These are phyloP conservation scores for Drosophila acutilabella DNA, from an alignment of 2,888 invertebrate genomes.

Conservation along the genomic window DNA sequence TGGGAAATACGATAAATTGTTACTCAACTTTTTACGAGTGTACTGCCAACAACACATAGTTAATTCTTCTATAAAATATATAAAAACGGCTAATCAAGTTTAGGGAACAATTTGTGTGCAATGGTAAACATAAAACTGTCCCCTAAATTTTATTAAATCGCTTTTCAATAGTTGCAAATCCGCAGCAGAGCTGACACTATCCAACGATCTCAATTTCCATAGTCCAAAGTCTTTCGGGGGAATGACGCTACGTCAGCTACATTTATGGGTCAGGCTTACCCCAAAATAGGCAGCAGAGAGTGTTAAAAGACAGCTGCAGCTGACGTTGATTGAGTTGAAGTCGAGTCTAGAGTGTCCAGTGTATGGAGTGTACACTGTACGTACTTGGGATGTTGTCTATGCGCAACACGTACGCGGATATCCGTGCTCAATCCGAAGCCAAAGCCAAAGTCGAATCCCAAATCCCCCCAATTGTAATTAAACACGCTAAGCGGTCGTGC, in stretches of 20 bases:
- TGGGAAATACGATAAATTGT: not conserved
- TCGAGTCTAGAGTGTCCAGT: conserved; percentile 8
- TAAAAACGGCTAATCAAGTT: too few species aligned
- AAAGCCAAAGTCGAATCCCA: conserved; percentile 37
- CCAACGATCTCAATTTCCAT: not conserved
- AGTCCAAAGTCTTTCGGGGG: conserved; percentile 4
- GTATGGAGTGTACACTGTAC: conserved; percentile 10
- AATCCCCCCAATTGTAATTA: conserved; percentile 72
- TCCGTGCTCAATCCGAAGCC: conserved; percentile 70
- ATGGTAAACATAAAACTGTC: not conserved
- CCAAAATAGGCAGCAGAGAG: conserved; percentile 38
- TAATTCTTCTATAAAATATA: too few species aligned
- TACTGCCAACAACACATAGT: too few species aligned
- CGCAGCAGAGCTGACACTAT: not conserved
- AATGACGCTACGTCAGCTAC: conserved; percentile 12
- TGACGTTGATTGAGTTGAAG: conserved; percentile 47
- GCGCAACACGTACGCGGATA: conserved; percentile 79
- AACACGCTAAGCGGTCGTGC: conserved; percentile 70
- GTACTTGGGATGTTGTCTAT: conserved; percentile 38
- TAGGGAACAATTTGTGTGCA: too few species aligned
- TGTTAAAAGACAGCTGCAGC: conserved; percentile 47
- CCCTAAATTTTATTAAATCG: not conserved
- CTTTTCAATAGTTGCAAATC: not conserved
- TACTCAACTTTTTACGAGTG: not conserved
- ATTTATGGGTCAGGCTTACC: conserved; percentile 51